Evolutionary conservation across 2,888 invertebrate genomes (phyloP).

Genomic region (Parnassius smintheus): DNA sequence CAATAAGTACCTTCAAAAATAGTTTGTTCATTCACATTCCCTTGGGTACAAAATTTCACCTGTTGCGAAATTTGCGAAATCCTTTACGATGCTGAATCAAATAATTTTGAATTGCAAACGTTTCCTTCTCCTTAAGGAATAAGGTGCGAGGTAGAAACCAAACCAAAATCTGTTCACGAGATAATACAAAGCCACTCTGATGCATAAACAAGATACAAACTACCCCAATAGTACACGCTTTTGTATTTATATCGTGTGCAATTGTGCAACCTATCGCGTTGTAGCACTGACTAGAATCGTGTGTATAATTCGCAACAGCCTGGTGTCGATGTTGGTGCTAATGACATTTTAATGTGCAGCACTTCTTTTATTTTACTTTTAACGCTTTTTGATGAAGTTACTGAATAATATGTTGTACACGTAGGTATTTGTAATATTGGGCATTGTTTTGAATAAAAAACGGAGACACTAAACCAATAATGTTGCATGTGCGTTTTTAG

Average conservation of each 20-base stretch:
- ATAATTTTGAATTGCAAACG: constrained; percentile 1
- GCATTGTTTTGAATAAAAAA: no score
- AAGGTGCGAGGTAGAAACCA: constrained; percentile 1
- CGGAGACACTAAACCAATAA: no score
- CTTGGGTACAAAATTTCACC: no score
- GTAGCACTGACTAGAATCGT: constrained; percentile 3
- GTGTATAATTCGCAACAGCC: not conserved
- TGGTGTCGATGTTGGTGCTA: constrained; percentile 13
- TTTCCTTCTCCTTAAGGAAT: constrained; percentile 2
- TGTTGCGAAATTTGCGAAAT: no score
- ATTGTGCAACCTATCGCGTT: constrained; percentile 3
- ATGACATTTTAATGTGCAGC: constrained; percentile 21
- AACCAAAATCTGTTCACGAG: constrained; percentile 12
- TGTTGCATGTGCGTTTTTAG: no score
- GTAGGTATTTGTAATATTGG: not conserved
- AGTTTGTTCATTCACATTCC: no score
- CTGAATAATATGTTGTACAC: constrained; percentile 5
- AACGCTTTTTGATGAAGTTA: constrained; percentile 12
- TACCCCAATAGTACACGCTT: not conserved
- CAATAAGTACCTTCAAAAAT: no score
- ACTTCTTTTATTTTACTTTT: constrained; percentile 5
- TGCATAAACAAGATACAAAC: constrained; percentile 10
- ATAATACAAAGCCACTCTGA: constrained; percentile 16
- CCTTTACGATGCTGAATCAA: not conserved
- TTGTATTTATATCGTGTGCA: not conserved